phyloP scores from a whole-genome alignment of 37 sponge, comb jelly and placozoan species.

The Diacarnus erythraeanus region DNA sequence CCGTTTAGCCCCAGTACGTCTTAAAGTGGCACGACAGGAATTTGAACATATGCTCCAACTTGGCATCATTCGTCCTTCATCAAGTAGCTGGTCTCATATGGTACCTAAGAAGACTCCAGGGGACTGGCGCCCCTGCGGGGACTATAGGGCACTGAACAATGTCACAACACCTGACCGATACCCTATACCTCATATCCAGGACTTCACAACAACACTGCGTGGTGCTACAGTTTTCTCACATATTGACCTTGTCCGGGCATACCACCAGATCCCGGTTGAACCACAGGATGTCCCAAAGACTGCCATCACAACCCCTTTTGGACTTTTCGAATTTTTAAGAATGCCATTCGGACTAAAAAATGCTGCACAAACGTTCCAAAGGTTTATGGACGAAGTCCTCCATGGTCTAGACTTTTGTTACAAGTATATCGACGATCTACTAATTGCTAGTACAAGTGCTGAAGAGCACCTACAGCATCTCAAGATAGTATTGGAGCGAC shows the following conservation, averaged over 20 bases:
- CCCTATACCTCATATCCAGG: slow-evolving; percentile 54
- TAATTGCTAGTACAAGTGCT: no score
- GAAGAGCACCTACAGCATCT: no score
- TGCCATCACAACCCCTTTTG: slow-evolving; percentile 69
- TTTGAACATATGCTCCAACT: slow-evolving; percentile 78
- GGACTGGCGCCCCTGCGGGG: slow-evolving; percentile 66
- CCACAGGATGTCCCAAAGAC: slow-evolving; percentile 62
- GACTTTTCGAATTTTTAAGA: slow-evolving; percentile 57
- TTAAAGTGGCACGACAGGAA: slow-evolving; percentile 34
- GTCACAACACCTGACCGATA: slow-evolving; percentile 44
- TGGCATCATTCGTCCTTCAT: slow-evolving; percentile 66
- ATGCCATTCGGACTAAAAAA: slow-evolving; percentile 66
- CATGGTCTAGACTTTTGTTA: slow-evolving; percentile 43
- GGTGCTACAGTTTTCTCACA: slow-evolving; percentile 59
- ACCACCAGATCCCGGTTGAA: slow-evolving; percentile 62
- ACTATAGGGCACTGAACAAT: slow-evolving; percentile 69
- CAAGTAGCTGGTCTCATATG: slow-evolving; percentile 71
- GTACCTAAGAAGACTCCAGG: slow-evolving; percentile 59
- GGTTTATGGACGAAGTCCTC: slow-evolving; percentile 69
- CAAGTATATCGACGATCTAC: no score
- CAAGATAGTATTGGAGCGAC: no score
- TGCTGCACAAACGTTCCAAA: slow-evolving; percentile 59
- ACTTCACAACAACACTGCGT: slow-evolving; percentile 32
- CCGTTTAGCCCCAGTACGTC: slow-evolving; percentile 27
- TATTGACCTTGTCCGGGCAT: slow-evolving; percentile 54